These are phyloP conservation scores for Cygnus buccinator DNA, from an alignment of 2,113 vertebrate genomes.

Conservation along the genomic window DNA sequence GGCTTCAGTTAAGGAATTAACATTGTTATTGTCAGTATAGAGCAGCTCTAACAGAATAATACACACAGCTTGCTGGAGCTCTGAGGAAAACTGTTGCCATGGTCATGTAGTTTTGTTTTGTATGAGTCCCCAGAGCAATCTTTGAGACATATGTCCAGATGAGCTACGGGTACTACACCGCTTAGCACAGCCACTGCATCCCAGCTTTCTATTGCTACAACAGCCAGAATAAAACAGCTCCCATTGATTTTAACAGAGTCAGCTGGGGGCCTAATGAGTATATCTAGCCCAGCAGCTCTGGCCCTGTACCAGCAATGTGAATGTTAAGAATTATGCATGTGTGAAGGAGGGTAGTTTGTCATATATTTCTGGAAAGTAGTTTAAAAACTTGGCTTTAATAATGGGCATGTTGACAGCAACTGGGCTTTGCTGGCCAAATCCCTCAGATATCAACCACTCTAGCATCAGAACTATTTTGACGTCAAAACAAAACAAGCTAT, in stretches of 20 bases:
- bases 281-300: constrained; percentile 54
- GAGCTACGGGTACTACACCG: neutral
- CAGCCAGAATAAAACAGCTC: neutral
- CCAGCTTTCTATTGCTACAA: neutral
- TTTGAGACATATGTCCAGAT: neutral
- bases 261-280: constrained; percentile 4
- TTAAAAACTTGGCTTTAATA: constrained; percentile 66
- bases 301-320: constrained; percentile 29
- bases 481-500: constrained; percentile 66
- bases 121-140: neutral
- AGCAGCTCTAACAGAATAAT: neutral
- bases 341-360: constrained; percentile 44
- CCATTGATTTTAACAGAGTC: neutral
- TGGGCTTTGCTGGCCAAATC: constrained; percentile 55
- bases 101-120: neutral
- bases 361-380: constrained; percentile 64
- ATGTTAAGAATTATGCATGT: constrained; percentile 61
- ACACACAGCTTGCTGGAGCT: neutral
- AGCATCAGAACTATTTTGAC: constrained; percentile 58
- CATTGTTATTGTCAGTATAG: neutral
- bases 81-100: neutral
- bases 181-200: neutral
- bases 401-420: constrained; percentile 47
- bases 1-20: neutral
- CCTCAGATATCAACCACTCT: constrained; percentile 41